Conservation (phyloP, 2,113 vertebrate species). For the Sinosuthora webbiana region DNA sequence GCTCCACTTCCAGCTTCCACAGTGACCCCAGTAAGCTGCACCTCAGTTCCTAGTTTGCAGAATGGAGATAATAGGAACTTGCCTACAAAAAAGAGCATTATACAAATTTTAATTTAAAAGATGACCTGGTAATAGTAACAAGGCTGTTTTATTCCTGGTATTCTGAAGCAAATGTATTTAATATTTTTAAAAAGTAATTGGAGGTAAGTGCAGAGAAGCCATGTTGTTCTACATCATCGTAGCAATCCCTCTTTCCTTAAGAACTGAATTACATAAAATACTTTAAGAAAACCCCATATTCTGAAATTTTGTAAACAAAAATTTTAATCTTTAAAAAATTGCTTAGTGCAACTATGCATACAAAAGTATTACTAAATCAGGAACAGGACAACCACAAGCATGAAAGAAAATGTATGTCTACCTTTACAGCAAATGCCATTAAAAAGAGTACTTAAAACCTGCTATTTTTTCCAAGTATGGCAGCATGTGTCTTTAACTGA, state of each 20-base stretch:
- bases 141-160: neutral
- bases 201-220: neutral
- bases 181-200: neutral
- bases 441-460: neutral
- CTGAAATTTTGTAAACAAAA: slow-evolving; percentile 39
- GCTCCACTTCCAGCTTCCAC: neutral
- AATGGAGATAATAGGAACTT: neutral
- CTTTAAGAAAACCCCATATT: slow-evolving; percentile 29
- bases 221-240: neutral
- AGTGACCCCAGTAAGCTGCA: neutral
- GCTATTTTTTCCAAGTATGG: neutral
- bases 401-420: slow-evolving; percentile 15
- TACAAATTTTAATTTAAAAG: neutral
- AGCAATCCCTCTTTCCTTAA: neutral
- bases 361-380: slow-evolving; percentile 30
- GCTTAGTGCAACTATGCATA: slow-evolving; percentile 20
- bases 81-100: neutral
- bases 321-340: slow-evolving; percentile 48
- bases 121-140: neutral
- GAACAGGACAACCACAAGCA: slow-evolving; percentile 28
- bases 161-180: neutral
- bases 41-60: neutral
- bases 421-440: slow-evolving; percentile 27
- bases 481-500: neutral
- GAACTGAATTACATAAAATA: neutral